These are phyloP conservation scores for Branchipolynoe longqiensis DNA, from an alignment of 2,888 invertebrate genomes.

Conservation along the genomic window DNA sequence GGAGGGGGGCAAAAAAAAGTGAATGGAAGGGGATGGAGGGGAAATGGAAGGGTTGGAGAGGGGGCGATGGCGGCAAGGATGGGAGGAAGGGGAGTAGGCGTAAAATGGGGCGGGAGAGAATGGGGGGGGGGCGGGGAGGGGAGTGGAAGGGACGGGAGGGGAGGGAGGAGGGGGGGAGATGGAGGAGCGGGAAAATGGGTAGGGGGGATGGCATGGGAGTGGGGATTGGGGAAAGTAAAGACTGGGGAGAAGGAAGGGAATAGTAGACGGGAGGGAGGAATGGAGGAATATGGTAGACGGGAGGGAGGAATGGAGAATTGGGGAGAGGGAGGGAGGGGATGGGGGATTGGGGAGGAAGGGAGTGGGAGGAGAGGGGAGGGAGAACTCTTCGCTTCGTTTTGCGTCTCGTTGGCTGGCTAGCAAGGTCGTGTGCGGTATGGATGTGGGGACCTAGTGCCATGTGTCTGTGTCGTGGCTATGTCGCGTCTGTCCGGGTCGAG, in stretches of 20 bases:
- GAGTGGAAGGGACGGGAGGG: neutral
- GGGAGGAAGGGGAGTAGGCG: neutral
- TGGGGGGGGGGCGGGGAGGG: constrained; percentile 3
- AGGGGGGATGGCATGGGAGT: neutral
- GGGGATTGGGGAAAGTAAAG: neutral
- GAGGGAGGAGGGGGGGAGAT: neutral
- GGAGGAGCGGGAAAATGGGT: neutral
- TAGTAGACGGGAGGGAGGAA: neutral
- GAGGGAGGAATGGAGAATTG: neutral
- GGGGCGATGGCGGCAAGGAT: too few species aligned
- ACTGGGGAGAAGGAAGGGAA: neutral
- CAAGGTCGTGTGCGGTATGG: too few species aligned
- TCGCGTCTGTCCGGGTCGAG: too few species aligned
- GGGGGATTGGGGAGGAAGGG: neutral
- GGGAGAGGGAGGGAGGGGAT: neutral
- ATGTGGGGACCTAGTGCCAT: too few species aligned
- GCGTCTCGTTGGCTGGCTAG: too few species aligned
- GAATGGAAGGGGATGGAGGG: too few species aligned
- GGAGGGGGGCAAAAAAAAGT: too few species aligned
- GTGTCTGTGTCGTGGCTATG: too few species aligned
- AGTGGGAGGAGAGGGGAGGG: neutral
- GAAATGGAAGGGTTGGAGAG: too few species aligned
- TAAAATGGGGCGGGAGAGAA: neutral
- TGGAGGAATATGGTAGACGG: neutral
- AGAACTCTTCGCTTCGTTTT: too few species aligned